These are phyloP conservation scores for Propithecus coquereli DNA, from an alignment of 2,113 vertebrate genomes.

Conservation along the genomic window DNA sequence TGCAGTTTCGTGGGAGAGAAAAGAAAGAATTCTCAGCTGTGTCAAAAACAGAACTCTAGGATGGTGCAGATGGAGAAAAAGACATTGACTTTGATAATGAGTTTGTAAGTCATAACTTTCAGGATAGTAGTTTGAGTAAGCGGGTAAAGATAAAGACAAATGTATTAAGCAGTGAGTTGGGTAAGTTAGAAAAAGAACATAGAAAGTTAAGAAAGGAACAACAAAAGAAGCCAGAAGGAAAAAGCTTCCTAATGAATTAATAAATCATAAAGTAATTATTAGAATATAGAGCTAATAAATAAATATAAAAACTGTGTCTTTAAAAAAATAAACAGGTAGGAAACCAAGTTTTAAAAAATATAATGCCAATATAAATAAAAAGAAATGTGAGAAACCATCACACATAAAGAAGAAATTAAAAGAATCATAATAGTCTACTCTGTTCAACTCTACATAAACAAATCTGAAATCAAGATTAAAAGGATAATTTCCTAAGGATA, in stretches of 20 bases:
- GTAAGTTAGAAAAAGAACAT: background rate
- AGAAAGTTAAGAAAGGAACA: background rate
- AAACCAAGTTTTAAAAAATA: background rate
- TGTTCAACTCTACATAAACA: background rate
- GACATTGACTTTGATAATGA: background rate
- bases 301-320: background rate
- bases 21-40: background rate
- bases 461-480: background rate
- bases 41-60: background rate
- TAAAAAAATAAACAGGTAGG: background rate
- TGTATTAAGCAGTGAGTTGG: background rate
- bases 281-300: background rate
- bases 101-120: background rate
- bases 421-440: background rate
- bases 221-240: background rate
- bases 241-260: background rate
- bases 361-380: background rate
- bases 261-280: background rate
- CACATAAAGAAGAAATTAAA: background rate
- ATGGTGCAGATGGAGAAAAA: background rate
- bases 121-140: background rate
- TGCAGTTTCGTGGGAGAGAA: background rate
- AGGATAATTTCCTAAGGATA: background rate
- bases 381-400: background rate
- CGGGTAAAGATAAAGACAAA: background rate